Evolutionary conservation across 2,888 invertebrate genomes (phyloP).

Genomic region (Allygus modestus): DNA sequence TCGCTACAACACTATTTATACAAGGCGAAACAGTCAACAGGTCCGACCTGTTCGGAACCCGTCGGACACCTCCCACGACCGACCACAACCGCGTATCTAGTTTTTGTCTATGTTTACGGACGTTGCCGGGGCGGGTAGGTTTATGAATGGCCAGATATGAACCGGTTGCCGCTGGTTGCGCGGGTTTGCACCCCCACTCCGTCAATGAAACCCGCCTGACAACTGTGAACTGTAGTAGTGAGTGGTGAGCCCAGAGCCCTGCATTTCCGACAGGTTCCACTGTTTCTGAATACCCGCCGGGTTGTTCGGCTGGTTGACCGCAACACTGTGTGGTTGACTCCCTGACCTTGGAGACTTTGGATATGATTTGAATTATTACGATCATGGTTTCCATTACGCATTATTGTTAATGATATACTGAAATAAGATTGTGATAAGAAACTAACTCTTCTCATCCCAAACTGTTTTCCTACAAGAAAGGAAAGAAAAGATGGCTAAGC

Average conservation of each 20-base stretch:
- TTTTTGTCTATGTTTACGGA: constrained; percentile 65
- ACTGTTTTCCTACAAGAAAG: too few species aligned
- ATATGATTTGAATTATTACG: too few species aligned
- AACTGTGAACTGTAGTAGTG: constrained; percentile 29
- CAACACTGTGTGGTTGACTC: background rate
- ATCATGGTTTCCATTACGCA: too few species aligned
- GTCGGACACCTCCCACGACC: constrained; percentile 38
- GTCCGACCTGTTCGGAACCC: constrained; percentile 50
- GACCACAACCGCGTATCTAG: constrained; percentile 60
- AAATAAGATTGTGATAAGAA: too few species aligned
- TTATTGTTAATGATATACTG: too few species aligned
- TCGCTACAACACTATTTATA: constrained; percentile 61
- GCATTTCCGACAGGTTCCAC: constrained; percentile 36
- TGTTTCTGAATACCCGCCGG: background rate
- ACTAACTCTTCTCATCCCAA: too few species aligned
- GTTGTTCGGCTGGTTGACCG: constrained; percentile 5
- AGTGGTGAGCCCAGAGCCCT: constrained; percentile 23
- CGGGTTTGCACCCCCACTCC: constrained; percentile 37
- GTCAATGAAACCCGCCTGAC: constrained; percentile 51
- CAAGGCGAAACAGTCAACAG: constrained; percentile 50
- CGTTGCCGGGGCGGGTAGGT: background rate
- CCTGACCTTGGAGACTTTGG: too few species aligned
- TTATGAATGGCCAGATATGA: constrained; percentile 63
- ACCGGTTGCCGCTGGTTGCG: constrained; percentile 36
- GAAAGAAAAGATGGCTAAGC: too few species aligned